Percentiles rank a stretch among this genome's conserved stretches.
These are phyloP conservation scores for Ceuthmochares aereus DNA, from an alignment of 2,113 vertebrate species.

Conservation along the genomic window DNA sequence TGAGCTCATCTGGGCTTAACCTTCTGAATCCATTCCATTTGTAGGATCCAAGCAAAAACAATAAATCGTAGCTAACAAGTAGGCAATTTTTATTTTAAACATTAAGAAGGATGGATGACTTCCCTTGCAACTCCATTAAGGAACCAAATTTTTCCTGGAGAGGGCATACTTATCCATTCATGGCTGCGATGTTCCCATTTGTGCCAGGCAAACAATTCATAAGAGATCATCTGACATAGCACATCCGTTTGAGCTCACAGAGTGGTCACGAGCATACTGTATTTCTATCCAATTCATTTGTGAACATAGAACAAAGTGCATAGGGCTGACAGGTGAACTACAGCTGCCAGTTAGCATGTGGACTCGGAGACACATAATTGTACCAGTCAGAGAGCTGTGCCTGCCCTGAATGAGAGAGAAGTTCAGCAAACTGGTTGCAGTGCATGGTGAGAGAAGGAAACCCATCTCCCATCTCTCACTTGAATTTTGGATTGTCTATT, in stretches of 20 bases:
- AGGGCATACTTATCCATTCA: background rate
- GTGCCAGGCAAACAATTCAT: background rate
- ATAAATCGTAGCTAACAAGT: conserved; percentile 5
- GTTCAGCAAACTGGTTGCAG: background rate
- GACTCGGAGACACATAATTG: background rate
- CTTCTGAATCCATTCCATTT: conserved; percentile 46
- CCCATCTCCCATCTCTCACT: background rate
- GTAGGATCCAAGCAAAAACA: conserved; percentile 8
- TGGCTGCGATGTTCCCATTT: background rate
- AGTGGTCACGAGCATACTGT: rapidly evolving
- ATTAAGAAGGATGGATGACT: background rate
- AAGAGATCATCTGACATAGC: background rate
- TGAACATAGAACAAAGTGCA: background rate
- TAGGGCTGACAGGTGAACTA: background rate
- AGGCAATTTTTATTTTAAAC: background rate
- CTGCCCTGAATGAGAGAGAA: background rate
- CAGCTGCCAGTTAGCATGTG: rapidly evolving
- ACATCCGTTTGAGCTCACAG: background rate
- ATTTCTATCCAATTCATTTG: background rate
- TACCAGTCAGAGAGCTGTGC: background rate
- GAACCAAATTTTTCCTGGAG: background rate
- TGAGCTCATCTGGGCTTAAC: conserved; percentile 65
- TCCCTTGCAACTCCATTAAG: background rate
- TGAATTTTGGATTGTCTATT: background rate
- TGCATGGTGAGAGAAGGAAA: rapidly evolving